These are phyloP conservation scores for Unio delphinus DNA, from an alignment of 2,888 invertebrate genomes.

Conservation along the genomic window DNA sequence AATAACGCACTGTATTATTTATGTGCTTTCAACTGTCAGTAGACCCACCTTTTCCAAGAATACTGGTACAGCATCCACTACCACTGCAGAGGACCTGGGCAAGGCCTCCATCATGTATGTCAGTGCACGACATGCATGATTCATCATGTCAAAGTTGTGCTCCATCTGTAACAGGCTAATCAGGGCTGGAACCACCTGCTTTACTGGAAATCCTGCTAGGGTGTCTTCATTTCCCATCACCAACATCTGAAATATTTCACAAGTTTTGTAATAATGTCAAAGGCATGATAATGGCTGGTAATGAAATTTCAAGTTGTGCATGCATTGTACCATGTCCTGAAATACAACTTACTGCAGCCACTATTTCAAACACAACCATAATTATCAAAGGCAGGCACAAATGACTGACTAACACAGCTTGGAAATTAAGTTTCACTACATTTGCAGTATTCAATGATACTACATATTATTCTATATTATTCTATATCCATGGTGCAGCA, in stretches of 20 bases:
- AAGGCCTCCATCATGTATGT: slow-evolving; percentile 99
- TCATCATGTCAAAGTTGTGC: slow-evolving; percentile 99
- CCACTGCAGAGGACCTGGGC: slow-evolving; percentile 92
- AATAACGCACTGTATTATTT: background rate
- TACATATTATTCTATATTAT: too few relatives aligned
- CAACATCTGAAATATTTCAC: slow-evolving; percentile 76
- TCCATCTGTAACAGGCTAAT: slow-evolving; percentile 94
- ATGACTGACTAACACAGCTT: too few relatives aligned
- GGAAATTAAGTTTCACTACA: too few relatives aligned
- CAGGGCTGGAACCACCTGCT: slow-evolving; percentile 96
- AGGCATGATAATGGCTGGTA: too few relatives aligned
- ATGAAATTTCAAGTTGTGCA: too few relatives aligned
- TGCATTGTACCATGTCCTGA: too few relatives aligned
- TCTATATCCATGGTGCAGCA: too few relatives aligned
- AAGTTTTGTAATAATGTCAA: too few relatives aligned
- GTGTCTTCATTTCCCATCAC: slow-evolving; percentile 99
- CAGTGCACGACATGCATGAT: slow-evolving; percentile 96
- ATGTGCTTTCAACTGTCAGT: background rate
- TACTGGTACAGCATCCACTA: slow-evolving; percentile 96
- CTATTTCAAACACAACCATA: too few relatives aligned
- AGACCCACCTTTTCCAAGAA: slow-evolving; percentile 84
- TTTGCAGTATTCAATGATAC: too few relatives aligned
- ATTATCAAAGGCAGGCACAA: too few relatives aligned
- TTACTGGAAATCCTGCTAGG: slow-evolving; percentile 96
- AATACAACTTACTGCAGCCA: too few relatives aligned